Conservation (phyloP, 2,888 invertebrate species). For the Cosmopolites sordidus region DNA sequence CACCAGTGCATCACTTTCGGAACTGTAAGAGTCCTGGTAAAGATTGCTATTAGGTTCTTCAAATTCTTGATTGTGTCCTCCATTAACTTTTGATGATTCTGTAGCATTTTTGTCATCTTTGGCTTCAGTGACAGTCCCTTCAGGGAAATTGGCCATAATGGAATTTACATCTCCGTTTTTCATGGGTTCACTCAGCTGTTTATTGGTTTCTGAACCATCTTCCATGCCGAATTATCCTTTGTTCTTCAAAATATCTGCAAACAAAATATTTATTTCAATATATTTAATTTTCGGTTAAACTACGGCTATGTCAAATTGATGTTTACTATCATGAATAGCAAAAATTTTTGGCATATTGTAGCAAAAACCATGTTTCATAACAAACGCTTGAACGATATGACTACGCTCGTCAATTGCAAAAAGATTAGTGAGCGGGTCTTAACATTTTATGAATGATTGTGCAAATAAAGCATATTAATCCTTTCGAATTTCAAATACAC, state of each 20-base stretch:
- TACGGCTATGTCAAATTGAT: slow-evolving; percentile 16
- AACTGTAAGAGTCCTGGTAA: slow-evolving; percentile 39
- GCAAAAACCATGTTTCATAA: slow-evolving; percentile 17
- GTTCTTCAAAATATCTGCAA: slow-evolving; percentile 13
- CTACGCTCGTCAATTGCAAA: neutral
- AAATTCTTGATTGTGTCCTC: slow-evolving; percentile 32
- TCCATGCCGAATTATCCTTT: slow-evolving; percentile 42
- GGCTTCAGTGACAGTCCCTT: slow-evolving; percentile 30
- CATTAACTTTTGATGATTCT: slow-evolving; percentile 39
- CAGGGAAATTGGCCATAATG: slow-evolving; percentile 45
- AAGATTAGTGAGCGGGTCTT: neutral
- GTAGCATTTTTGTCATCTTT: slow-evolving; percentile 27
- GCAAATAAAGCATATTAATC: slow-evolving; percentile 7
- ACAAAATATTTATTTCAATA: slow-evolving; percentile 4
- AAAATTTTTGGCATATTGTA: slow-evolving; percentile 5
- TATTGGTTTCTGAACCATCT: slow-evolving; percentile 43
- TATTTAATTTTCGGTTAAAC: slow-evolving; percentile 3
- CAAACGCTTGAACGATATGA: slow-evolving; percentile 1
- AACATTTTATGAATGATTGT: slow-evolving; percentile 10
- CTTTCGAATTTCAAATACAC: slow-evolving; percentile 12
- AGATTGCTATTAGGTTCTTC: neutral
- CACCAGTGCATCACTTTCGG: slow-evolving; percentile 46
- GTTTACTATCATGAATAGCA: slow-evolving; percentile 13
- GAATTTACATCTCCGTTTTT: slow-evolving; percentile 41
- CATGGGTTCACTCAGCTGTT: slow-evolving; percentile 33